Evolutionary conservation across 64 coral and sea anemone genomes (phyloP), one percentile per base, ranked within the genome.

Genomic region (Stichodactyla mertensii): DNA sequence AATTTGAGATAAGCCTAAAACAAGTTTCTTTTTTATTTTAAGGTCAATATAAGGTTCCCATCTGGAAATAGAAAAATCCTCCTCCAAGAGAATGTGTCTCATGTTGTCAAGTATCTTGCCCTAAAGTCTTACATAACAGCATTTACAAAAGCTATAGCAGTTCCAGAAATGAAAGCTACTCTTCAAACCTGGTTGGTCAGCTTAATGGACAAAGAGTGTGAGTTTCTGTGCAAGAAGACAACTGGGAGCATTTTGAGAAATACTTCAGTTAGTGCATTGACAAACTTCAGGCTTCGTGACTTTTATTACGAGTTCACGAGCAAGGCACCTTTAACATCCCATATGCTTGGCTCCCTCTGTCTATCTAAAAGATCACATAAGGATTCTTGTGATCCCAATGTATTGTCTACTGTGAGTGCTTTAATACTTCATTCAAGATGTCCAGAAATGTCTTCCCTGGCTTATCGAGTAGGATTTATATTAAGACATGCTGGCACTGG

Each of bases 321-420:
- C 64, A 74, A 79, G 52, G 86, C 86, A 74, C 86, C 86, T 61
- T 77, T 87, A 53, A 77, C 52, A 51, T 77, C 86, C 54, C 52
- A 87, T 7, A 55, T 87, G 51, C 54, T 87, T 18, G 20, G 20
- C 10, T 89, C 78, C 16, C 20, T 83, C 4, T 58, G 4, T 10
- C 60, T 66, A 60, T 87, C 86, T 28, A 74, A 78, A 77, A 69
- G 71, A 79, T 77, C 64, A 79, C 57, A 58, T 10, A 55, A 87
- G 55, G 71, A 11, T 52, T 55, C 64, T 61, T 69, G 52, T n/a
- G 86, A 87, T 87, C 62, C 27, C 45, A 71, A 77, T 54, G 69
- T 87, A 61, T 20, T 87, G n/a, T n/a, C n/a, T n/a, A n/a, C n/a
- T n/a, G n/a, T n/a, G n/a, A n/a, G n/a, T n/a, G n/a, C n/a, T n/a